These are phyloP conservation scores for Microctonus aethiopoides DNA, from an alignment of 2,888 invertebrate genomes.

Conservation along the genomic window DNA sequence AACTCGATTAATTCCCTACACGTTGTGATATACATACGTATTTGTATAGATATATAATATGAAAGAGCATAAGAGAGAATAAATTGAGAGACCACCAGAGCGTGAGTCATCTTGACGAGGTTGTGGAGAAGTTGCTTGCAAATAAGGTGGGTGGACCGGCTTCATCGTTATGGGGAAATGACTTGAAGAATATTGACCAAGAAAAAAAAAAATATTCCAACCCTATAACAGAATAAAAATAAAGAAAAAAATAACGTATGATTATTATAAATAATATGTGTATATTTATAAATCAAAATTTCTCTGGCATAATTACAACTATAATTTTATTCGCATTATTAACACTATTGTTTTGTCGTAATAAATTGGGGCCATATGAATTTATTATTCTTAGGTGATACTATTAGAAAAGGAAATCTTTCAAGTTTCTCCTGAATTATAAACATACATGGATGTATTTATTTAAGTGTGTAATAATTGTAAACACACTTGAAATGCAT, in stretches of 20 bases:
- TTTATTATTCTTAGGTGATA: constrained; percentile 29
- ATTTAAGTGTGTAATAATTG: neutral
- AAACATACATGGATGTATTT: neutral
- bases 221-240: too few relatives aligned
- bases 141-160: constrained; percentile 14
- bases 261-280: neutral
- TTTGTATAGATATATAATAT: neutral
- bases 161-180: neutral
- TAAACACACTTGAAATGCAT: neutral
- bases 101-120: constrained; percentile 15
- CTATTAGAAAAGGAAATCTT: constrained; percentile 41
- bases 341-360: constrained; percentile 39
- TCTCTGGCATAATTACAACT: constrained; percentile 43
- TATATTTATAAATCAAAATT: constrained; percentile 16
- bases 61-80: neutral
- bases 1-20: neutral
- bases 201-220: neutral
- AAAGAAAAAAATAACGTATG: neutral
- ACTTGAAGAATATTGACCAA: neutral
- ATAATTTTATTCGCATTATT: constrained; percentile 41
- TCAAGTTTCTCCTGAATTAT: constrained; percentile 1
- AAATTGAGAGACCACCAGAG: neutral
- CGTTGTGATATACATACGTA: neutral
- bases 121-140: neutral
- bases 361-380: constrained; percentile 42